Percentiles rank a stretch among this genome's conserved stretches.
These are phyloP conservation scores for Acromyrmex charruanus DNA, from an alignment of 1,140 invertebrate species.

Conservation along the genomic window DNA sequence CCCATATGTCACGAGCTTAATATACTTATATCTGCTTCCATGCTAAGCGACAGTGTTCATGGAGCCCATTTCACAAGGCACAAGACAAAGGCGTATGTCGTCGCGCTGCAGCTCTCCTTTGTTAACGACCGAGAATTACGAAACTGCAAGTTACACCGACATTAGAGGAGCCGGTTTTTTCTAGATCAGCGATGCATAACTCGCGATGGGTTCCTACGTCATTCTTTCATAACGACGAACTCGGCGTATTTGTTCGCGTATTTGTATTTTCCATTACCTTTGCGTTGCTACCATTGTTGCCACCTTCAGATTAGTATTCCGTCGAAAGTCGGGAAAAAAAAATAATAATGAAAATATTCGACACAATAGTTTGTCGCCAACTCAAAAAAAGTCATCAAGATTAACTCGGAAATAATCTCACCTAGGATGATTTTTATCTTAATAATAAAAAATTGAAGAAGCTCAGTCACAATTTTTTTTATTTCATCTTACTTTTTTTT, in stretches of 20 bases:
- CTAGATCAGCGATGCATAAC: conserved; percentile 38
- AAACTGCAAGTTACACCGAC: conserved; percentile 44
- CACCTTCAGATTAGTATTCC: too few species aligned
- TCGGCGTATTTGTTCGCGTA: conserved; percentile 20
- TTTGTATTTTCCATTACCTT: conserved; percentile 16
- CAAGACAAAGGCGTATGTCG: conserved; percentile 29
- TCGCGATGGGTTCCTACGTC: not conserved
- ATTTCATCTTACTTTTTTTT: too few species aligned
- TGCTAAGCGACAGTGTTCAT: not conserved
- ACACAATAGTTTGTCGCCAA: too few species aligned
- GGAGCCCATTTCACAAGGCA: conserved; percentile 61
- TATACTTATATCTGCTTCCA: conserved; percentile 49
- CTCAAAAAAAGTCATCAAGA: too few species aligned
- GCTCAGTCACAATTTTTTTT: too few species aligned
- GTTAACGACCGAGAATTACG: conserved; percentile 56
- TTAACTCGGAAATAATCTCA: too few species aligned
- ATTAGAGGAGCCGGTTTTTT: conserved; percentile 30
- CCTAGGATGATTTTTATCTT: too few species aligned
- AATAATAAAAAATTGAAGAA: too few species aligned
- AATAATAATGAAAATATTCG: too few species aligned
- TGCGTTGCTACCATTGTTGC: not conserved
- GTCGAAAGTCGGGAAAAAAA: too few species aligned
- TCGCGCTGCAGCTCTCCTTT: conserved; percentile 59
- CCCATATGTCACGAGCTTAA: conserved; percentile 37
- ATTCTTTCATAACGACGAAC: conserved; percentile 33